phyloP scores from a whole-genome alignment of 2,797 vertebrate genomes.

The Ficedula albicollis region DNA sequence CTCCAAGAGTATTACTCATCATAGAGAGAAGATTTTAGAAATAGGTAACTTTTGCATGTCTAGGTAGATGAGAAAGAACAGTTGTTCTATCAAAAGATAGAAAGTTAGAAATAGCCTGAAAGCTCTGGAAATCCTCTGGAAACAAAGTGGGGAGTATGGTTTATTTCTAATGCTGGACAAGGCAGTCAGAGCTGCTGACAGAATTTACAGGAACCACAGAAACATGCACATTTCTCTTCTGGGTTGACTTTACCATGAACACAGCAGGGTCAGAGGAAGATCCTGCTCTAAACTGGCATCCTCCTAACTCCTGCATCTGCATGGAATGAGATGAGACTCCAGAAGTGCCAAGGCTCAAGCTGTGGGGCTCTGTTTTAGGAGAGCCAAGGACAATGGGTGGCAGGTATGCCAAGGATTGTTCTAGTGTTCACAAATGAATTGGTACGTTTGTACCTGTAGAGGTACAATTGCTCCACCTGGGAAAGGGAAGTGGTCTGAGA shows the following conservation, averaged over 20 bases:
- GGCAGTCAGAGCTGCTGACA: not conserved
- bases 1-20: not conserved
- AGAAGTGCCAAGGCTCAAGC: not conserved
- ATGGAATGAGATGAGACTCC: not conserved
- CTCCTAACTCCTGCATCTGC: not conserved
- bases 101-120: conserved; percentile 3
- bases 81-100: not conserved
- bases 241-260: conserved; percentile 4
- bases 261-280: conserved; percentile 21
- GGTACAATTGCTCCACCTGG: not conserved
- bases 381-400: not conserved
- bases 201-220: conserved; percentile 31
- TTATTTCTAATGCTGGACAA: conserved; percentile 32
- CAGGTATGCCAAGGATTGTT: not conserved
- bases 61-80: not conserved
- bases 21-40: not conserved
- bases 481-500: not conserved
- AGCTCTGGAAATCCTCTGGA: conserved; percentile 43
- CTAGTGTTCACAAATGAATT: not conserved
- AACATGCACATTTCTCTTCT: conserved; percentile 16
- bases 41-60: not conserved
- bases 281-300: not conserved
- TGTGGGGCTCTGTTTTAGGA: not conserved
- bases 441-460: not conserved
- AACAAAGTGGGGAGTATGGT: not conserved